Conservation (phyloP, 2,113 vertebrate genomes). For the Myotis yumanensis region DNA sequence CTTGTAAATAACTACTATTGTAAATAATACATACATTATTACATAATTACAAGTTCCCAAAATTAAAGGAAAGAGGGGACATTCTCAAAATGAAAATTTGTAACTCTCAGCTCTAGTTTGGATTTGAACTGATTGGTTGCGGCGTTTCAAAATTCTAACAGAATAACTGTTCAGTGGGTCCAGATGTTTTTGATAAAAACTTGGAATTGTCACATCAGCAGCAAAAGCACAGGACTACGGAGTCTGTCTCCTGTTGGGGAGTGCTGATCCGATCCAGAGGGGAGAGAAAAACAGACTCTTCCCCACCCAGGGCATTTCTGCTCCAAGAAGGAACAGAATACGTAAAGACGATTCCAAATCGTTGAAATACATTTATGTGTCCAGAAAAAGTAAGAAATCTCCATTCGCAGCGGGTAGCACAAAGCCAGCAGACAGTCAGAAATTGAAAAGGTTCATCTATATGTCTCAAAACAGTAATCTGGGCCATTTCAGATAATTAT, state of each 20-base stretch:
- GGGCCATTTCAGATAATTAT: background rate
- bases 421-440: background rate
- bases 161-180: constrained; percentile 71
- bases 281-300: constrained; percentile 28
- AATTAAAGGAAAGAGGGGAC: constrained; percentile 24
- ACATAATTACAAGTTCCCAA: background rate
- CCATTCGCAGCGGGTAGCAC: background rate
- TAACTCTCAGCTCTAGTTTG: constrained; percentile 78
- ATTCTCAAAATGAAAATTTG: constrained; percentile 28
- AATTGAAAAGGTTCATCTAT: background rate
- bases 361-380: background rate
- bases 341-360: background rate
- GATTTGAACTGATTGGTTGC: constrained; percentile 81
- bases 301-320: background rate
- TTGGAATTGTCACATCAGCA: constrained; percentile 83
- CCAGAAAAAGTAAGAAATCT: background rate
- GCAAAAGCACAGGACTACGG: constrained; percentile 66
- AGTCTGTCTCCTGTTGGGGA: background rate
- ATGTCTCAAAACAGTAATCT: constrained; percentile 1
- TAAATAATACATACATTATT: constrained; percentile 60
- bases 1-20: background rate
- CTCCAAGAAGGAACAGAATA: constrained; percentile 28
- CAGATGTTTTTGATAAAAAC: constrained; percentile 87
- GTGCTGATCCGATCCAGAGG: background rate
- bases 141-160: constrained; percentile 80